Percentiles rank a stretch among this genome's conserved stretches.
Conservation (phyloP, 2,113 vertebrate species). For the Chauna torquata region DNA sequence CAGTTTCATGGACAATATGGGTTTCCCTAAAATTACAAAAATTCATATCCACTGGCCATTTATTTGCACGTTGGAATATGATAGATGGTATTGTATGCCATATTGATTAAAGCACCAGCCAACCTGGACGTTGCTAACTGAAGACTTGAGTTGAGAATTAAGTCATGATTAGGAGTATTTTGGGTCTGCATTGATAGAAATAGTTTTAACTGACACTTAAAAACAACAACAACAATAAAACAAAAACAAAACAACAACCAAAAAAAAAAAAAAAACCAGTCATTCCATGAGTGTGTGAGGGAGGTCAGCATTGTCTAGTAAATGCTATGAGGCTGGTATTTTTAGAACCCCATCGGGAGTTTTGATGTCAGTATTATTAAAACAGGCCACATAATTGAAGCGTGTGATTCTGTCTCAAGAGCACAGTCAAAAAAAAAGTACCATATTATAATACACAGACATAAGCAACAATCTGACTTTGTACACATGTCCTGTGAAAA, state of each 20-base stretch:
- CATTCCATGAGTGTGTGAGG: neutral
- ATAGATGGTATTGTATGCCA: neutral
- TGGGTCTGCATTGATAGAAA: neutral
- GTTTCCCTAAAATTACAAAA: slow-evolving; percentile 40
- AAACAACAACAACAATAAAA: too few relatives aligned
- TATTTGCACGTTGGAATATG: slow-evolving; percentile 46
- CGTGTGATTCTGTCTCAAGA: neutral
- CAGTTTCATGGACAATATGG: slow-evolving; percentile 5
- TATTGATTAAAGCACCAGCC: slow-evolving; percentile 28
- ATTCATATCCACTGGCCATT: slow-evolving; percentile 5
- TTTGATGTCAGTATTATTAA: neutral
- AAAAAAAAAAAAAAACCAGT: too few relatives aligned
- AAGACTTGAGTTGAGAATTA: neutral
- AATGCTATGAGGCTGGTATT: neutral
- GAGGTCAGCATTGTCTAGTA: neutral
- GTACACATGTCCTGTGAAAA: neutral
- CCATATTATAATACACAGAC: neutral
- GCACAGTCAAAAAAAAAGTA: neutral
- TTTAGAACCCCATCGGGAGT: neutral
- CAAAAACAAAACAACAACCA: too few relatives aligned
- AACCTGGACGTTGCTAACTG: slow-evolving; percentile 37
- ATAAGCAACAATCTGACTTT: neutral
- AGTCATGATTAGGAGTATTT: neutral
- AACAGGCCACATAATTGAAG: neutral
- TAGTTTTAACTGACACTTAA: neutral